Evolutionary conservation across 2,113 vertebrate species (phyloP).

Genomic region (Nyctereutes procyonoides): DNA sequence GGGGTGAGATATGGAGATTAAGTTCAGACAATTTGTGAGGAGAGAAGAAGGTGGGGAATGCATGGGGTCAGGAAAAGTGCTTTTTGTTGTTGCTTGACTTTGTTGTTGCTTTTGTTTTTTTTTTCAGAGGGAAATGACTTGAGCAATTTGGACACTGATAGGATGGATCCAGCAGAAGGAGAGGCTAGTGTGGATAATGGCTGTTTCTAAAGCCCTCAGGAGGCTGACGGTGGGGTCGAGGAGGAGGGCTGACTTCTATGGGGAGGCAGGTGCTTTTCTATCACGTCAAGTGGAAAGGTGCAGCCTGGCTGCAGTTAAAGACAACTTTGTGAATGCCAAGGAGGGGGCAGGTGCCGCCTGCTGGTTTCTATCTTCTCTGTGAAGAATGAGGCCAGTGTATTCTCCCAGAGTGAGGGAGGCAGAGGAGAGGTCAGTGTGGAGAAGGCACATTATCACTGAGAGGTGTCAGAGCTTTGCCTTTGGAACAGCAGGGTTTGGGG

Average conservation of each 20-base stretch:
- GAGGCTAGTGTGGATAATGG: too few relatives aligned
- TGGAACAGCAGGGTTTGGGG: background rate
- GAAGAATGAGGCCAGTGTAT: background rate
- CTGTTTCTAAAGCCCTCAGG: background rate
- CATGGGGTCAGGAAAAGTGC: background rate
- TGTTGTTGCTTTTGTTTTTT: background rate
- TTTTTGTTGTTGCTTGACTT: background rate
- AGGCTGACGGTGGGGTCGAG: background rate
- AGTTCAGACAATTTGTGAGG: background rate
- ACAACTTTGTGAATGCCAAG: background rate
- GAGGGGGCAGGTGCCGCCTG: background rate
- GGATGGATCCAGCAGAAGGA: background rate
- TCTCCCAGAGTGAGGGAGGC: background rate
- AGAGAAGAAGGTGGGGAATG: background rate
- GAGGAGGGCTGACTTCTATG: background rate
- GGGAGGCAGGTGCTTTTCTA: background rate
- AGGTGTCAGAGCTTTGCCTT: background rate
- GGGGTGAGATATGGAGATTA: background rate
- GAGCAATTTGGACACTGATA: background rate
- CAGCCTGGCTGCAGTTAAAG: background rate
- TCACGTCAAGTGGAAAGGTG: background rate
- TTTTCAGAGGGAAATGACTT: background rate
- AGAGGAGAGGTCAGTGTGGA: background rate
- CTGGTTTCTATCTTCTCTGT: background rate
- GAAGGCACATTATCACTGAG: background rate